phyloP scores from a whole-genome alignment of 2,888 invertebrate species.

The Spilosoma lubricipeda region DNA sequence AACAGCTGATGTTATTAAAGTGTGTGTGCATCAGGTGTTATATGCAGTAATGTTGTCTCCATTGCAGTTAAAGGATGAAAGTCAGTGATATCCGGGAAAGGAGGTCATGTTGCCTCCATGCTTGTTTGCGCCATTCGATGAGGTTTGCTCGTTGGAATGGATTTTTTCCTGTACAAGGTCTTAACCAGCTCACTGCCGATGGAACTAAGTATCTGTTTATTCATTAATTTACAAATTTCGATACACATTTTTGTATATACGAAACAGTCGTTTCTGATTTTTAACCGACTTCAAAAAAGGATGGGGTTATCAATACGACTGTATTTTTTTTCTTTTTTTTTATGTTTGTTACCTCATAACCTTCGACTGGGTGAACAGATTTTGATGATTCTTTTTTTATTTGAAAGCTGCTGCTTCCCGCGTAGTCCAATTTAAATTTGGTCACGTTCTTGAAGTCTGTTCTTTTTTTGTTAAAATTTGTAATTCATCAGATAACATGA shows the following conservation, averaged over 20 bases:
- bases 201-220: slow-evolving; percentile 3
- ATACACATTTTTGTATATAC: background rate
- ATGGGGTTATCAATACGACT: too few species aligned
- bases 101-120: background rate
- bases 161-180: slow-evolving; percentile 11
- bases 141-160: slow-evolving; percentile 10
- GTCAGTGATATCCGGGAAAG: background rate
- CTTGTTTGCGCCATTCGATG: slow-evolving; percentile 8
- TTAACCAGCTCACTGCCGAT: slow-evolving; percentile 3
- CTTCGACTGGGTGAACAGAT: too few species aligned
- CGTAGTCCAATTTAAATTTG: too few species aligned
- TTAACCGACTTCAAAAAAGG: too few species aligned
- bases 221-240: background rate
- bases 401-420: too few species aligned
- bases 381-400: too few species aligned
- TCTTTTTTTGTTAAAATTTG: too few species aligned
- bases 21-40: background rate
- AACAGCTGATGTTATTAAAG: too few species aligned
- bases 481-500: background rate
- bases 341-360: too few species aligned
- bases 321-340: too few species aligned
- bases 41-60: background rate
- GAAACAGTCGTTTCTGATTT: background rate
- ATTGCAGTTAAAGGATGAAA: slow-evolving; percentile 2
- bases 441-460: too few species aligned